Base-by-base conservation (phyloP, 2,888 invertebrate species). In the Hydroisotoma schaefferi region DNA sequence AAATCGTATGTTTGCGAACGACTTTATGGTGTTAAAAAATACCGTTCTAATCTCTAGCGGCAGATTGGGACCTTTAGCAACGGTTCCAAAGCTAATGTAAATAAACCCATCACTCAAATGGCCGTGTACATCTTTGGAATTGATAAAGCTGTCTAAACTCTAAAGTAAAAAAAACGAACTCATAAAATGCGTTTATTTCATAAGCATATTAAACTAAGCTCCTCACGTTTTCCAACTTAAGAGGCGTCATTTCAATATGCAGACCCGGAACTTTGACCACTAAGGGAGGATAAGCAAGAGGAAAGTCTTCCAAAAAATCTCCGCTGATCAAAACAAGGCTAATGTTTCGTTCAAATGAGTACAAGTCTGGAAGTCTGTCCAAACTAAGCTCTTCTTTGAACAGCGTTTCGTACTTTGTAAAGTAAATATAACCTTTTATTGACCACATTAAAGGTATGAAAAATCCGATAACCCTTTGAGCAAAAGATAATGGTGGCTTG, bases 51-150 rank as follows among this genome's bases (percentile, higher is more conserved):
- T 54, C 1, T 20, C n/a, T 25, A 20, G 1, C 20, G 55, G 57
- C 26, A 64, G 56, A 33, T 57, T 61, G 27, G 62, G 57, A 18
- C 59, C 57, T 27, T 62, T 61, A 5, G 56, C 64, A 2, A 64
- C 62, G 20, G 64, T 67, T 40, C 64, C 67, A 49, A 67, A 64
- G 22, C 57, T 58, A 23, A 67, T 60, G n/a, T 58, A 54, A 43
- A 64, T 28, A 12, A 67, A 59, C 6, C 64, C 67, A 10, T 63
- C 59, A 2, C 55, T 58, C 5, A 57, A 57, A 2, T 46, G 55
- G 43, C 57, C 55, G 47, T 57, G 4, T 6, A 25, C 22, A 46
- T 46, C 23, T 5, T 46, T 23, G 4, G 46, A 46, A 23, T 22
- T 23, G 3, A 46, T 63, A 46, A 66, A 63, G 25, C 28, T 20